These are phyloP conservation scores for Orcinus orca DNA, from an alignment of 2,113 vertebrate species.

Conservation along the genomic window DNA sequence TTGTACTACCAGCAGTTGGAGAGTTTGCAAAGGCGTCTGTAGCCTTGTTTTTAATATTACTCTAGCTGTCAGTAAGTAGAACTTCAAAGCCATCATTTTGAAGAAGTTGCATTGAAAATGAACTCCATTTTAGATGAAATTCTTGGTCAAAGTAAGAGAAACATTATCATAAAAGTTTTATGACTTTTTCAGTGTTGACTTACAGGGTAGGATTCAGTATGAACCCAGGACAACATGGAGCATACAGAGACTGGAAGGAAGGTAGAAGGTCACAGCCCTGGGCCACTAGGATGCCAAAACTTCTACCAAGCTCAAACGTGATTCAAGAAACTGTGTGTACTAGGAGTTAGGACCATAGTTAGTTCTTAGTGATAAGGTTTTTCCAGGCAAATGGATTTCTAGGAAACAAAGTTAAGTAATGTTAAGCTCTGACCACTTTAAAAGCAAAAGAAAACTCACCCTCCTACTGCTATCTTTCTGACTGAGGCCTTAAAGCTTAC, in stretches of 20 bases:
- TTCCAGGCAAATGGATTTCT: background rate
- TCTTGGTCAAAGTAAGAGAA: constrained; percentile 47
- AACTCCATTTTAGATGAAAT: constrained; percentile 31
- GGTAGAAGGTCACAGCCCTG: background rate
- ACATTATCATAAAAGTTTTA: background rate
- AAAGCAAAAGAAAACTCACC: background rate
- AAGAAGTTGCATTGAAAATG: constrained; percentile 36
- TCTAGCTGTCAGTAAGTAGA: constrained; percentile 16
- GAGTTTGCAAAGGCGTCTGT: constrained; percentile 6
- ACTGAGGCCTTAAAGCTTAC: background rate
- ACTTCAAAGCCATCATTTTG: constrained; percentile 29
- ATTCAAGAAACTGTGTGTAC: background rate
- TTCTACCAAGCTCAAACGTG: background rate
- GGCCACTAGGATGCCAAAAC: background rate
- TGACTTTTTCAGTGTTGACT: background rate
- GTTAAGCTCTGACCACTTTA: background rate
- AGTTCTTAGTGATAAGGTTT: background rate
- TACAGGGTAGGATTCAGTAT: background rate
- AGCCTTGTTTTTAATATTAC: constrained; percentile 42
- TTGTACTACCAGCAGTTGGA: constrained; percentile 39
- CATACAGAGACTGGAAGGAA: background rate
- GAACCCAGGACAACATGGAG: background rate
- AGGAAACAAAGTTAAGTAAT: background rate
- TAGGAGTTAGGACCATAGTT: background rate
- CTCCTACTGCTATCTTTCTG: background rate